Evolutionary conservation across 2,888 invertebrate genomes (phyloP).

Genomic region (Dolomedes plantarius): DNA sequence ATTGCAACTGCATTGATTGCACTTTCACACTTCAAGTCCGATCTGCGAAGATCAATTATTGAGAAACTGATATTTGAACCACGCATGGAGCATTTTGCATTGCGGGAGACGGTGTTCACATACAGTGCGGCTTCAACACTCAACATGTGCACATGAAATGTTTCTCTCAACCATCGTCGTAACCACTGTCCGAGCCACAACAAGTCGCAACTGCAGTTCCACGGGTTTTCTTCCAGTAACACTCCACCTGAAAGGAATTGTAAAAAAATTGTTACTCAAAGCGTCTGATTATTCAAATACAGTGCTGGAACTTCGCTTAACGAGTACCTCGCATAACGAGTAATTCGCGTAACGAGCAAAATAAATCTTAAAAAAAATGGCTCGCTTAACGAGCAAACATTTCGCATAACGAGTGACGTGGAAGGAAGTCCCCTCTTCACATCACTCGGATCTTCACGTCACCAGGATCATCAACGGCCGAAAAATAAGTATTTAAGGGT

Average conservation of each 20-base stretch:
- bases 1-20: neutral
- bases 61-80: conserved; percentile 48
- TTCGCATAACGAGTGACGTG: no score
- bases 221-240: conserved; percentile 88
- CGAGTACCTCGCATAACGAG: no score
- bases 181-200: conserved; percentile 94
- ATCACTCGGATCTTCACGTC: no score
- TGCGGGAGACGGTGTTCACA: conserved; percentile 80
- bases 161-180: conserved; percentile 90
- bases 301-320: neutral
- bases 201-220: conserved; percentile 90
- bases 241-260: conserved; percentile 85
- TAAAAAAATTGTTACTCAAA: no score
- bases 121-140: conserved; percentile 79
- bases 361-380: no score
- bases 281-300: neutral
- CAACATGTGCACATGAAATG: conserved; percentile 83
- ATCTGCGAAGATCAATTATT: conserved; percentile 49
- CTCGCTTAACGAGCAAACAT: no score
- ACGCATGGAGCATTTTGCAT: conserved; percentile 82
- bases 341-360: no score
- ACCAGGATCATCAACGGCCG: no score
- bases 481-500: no score
- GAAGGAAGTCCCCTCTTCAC: no score
- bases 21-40: conserved; percentile 48